Percentiles rank a stretch among this genome's conserved stretches.
Evolutionary conservation across 2,797 vertebrate genomes (phyloP).

Genomic region (Galaxias olidus): DNA sequence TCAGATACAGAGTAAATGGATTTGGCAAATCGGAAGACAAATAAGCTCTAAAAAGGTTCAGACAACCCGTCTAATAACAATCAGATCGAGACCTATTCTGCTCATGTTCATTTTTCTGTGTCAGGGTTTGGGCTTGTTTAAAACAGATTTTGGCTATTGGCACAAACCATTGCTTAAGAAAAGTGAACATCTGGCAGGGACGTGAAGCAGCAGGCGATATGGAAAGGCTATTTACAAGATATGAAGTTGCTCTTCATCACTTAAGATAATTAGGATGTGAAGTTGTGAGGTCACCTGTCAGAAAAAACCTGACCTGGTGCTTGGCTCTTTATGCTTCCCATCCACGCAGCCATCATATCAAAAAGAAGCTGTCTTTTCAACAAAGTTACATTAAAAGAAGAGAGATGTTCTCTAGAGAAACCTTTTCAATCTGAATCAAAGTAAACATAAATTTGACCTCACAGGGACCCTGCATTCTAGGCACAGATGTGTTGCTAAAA

Average conservation of each 20-base stretch:
- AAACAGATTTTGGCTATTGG: constrained; percentile 29
- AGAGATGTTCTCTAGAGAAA: background rate
- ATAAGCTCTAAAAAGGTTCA: constrained; percentile 23
- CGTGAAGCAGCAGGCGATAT: constrained; percentile 43
- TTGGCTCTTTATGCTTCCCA: constrained; percentile 48
- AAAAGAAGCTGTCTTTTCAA: constrained; percentile 40
- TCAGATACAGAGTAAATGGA: constrained; percentile 30
- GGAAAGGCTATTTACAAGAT: constrained; percentile 57
- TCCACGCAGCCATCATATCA: constrained; percentile 39
- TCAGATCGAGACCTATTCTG: constrained; percentile 18
- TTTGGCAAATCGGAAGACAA: constrained; percentile 24
- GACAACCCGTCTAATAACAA: constrained; percentile 41
- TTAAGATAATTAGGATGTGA: constrained; percentile 30
- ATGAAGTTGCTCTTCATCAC: constrained; percentile 31
- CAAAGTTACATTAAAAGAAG: constrained; percentile 24
- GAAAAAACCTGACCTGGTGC: constrained; percentile 20
- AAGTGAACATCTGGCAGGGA: constrained; percentile 57
- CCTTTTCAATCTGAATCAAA: constrained; percentile 37
- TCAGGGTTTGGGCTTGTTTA: background rate
- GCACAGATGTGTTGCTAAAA: constrained; percentile 26
- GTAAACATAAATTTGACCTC: constrained; percentile 39
- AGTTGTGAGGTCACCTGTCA: constrained; percentile 21
- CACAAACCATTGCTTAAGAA: constrained; percentile 36
- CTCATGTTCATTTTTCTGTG: constrained; percentile 19
- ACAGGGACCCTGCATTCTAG: constrained; percentile 22